A percentile compares a stretch with the other conserved stretches of the same genome.
Evolutionary conservation across 2,888 invertebrate species (phyloP).

Genomic region (Lasioglossum figueresi): DNA sequence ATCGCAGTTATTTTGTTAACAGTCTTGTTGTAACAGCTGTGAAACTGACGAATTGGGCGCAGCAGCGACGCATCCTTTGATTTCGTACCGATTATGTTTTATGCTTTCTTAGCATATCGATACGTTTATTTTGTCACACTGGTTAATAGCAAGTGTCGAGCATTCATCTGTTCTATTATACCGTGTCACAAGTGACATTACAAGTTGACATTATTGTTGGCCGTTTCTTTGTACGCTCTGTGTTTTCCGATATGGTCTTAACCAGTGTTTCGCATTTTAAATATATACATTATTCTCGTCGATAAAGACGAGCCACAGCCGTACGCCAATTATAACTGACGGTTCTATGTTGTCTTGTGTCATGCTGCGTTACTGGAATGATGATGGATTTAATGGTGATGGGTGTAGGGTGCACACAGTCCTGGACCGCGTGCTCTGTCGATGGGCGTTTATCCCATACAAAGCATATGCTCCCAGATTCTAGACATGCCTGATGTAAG

Average conservation of each 20-base stretch:
- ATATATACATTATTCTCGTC: constrained; percentile 30
- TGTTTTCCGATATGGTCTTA: constrained; percentile 50
- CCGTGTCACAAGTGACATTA: constrained; percentile 11
- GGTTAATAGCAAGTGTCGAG: constrained; percentile 39
- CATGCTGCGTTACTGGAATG: constrained; percentile 86
- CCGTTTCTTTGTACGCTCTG: constrained; percentile 53
- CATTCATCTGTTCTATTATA: constrained; percentile 12
- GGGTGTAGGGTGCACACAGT: constrained; percentile 93
- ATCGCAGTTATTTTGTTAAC: constrained; percentile 21
- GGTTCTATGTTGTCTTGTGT: constrained; percentile 85
- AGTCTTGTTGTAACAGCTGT: constrained; percentile 29
- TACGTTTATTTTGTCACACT: constrained; percentile 45
- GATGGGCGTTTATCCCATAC: constrained; percentile 95
- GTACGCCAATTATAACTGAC: constrained; percentile 69
- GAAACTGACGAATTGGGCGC: constrained; percentile 9
- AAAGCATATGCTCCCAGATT: constrained; percentile 94
- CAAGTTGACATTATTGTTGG: constrained; percentile 14
- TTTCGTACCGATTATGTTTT: constrained; percentile 51
- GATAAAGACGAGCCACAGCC: constrained; percentile 31
- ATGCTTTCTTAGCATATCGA: constrained; percentile 53
- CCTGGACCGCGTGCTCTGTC: constrained; percentile 95
- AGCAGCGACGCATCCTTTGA: constrained; percentile 35
- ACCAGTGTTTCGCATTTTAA: constrained; percentile 34
- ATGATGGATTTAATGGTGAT: constrained; percentile 84
- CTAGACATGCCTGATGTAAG: constrained; percentile 96